phyloP scores from a whole-genome alignment of 1,140 invertebrate genomes.

The Liolophura sinensis region DNA sequence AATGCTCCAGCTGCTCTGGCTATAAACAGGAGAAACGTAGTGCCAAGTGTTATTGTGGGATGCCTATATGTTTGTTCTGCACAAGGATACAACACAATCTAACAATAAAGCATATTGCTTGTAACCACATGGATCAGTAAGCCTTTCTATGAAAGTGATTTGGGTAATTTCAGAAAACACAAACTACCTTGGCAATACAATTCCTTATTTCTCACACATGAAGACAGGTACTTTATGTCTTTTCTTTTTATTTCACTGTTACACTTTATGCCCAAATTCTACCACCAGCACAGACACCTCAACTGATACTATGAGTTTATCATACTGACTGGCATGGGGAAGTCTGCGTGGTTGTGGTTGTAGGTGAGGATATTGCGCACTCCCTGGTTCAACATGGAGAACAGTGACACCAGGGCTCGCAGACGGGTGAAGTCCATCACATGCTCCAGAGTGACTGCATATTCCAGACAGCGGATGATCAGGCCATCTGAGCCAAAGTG shows the following conservation, averaged over 20 bases:
- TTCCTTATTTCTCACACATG: too few relatives aligned
- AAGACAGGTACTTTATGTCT: too few relatives aligned
- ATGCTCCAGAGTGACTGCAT: slow-evolving; percentile 84
- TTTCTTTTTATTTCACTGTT: too few relatives aligned
- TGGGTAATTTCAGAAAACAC: too few relatives aligned
- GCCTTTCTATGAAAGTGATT: too few relatives aligned
- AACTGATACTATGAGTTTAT: background rate
- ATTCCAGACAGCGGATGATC: slow-evolving; percentile 89
- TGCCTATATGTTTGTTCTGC: background rate
- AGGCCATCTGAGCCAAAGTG: slow-evolving; percentile 91
- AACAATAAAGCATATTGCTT: background rate
- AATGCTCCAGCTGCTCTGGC: slow-evolving; percentile 89
- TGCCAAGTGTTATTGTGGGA: background rate
- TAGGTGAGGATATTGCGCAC: slow-evolving; percentile 87
- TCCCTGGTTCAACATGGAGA: slow-evolving; percentile 97
- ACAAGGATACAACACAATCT: background rate
- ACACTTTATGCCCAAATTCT: too few relatives aligned
- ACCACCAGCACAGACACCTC: too few relatives aligned
- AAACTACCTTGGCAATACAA: too few relatives aligned
- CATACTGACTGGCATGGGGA: slow-evolving; percentile 74
- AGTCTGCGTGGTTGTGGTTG: slow-evolving; percentile 91
- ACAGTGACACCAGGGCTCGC: slow-evolving; percentile 90
- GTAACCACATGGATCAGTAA: background rate
- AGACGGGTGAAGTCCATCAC: slow-evolving; percentile 99
- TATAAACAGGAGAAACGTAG: slow-evolving; percentile 49